Evolutionary conservation across 2,113 vertebrate species (phyloP).

Genomic region (Tragelaphus imberbis): DNA sequence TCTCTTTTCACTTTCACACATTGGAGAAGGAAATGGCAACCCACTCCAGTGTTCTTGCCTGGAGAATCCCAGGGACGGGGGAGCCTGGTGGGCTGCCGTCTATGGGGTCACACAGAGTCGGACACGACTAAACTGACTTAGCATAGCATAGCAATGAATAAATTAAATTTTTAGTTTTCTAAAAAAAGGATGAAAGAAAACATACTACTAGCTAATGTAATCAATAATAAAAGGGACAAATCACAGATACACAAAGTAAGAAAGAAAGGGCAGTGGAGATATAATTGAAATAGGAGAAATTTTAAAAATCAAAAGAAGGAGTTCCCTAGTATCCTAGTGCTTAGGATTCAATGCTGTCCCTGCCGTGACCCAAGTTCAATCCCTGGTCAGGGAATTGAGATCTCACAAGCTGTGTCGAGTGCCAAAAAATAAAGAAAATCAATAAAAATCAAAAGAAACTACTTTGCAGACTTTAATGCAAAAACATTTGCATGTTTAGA

Average conservation of each 20-base stretch:
- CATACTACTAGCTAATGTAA: neutral
- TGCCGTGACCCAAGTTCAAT: neutral
- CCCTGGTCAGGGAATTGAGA: neutral
- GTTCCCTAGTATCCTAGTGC: neutral
- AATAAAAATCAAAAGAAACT: neutral
- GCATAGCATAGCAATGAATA: neutral
- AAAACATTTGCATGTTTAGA: neutral
- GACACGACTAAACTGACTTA: too few species aligned
- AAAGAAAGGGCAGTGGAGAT: neutral
- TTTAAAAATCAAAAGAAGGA: neutral
- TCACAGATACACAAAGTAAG: neutral
- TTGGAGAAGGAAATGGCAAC: too few species aligned
- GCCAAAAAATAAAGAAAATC: neutral
- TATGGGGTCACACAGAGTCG: too few species aligned
- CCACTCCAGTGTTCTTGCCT: too few species aligned
- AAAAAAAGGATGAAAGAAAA: neutral
- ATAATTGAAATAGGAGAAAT: neutral
- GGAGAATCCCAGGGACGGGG: too few species aligned
- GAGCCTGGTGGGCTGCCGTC: too few species aligned
- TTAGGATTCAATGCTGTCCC: neutral
- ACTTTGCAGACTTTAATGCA: neutral
- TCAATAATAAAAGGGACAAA: neutral
- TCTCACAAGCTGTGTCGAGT: neutral
- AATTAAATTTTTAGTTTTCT: neutral
- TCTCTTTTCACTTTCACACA: too few species aligned